A percentile compares a stretch with the other conserved stretches of the same genome.
Conservation (phyloP, 1,140 invertebrate genomes). For the Doryteuthis pealeii region DNA sequence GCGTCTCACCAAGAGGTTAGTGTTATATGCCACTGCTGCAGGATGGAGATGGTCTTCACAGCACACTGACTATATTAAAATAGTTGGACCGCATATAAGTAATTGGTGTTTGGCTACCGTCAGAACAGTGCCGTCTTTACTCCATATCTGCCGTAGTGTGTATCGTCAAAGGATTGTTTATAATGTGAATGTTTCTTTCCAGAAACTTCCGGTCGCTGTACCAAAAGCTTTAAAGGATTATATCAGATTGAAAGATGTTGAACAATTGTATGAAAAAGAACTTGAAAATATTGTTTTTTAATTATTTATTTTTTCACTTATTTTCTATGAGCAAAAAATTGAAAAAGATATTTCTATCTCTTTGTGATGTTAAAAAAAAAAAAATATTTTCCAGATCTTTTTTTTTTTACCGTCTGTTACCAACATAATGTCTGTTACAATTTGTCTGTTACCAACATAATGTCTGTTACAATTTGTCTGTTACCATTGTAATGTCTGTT, state of each 20-base stretch:
- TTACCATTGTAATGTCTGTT: too few species aligned
- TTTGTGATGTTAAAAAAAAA: too few species aligned
- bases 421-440: too few species aligned
- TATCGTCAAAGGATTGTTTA: slow-evolving; percentile 18
- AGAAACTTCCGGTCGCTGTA: slow-evolving; percentile 18
- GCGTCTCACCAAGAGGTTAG: slow-evolving; percentile 26
- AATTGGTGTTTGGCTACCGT: slow-evolving; percentile 29
- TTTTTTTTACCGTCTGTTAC: too few species aligned
- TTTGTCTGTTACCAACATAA: too few species aligned
- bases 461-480: too few species aligned
- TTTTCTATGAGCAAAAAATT: too few species aligned
- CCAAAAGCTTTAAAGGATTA: slow-evolving; percentile 31
- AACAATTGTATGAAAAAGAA: slow-evolving; percentile 23
- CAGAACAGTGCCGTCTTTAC: slow-evolving; percentile 24
- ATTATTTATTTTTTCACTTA: background rate
- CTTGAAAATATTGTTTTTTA: background rate
- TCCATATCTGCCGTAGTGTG: slow-evolving; percentile 28
- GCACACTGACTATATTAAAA: slow-evolving; percentile 26
- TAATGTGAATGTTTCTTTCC: slow-evolving; percentile 19
- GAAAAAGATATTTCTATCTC: too few species aligned
- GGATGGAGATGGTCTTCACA: slow-evolving; percentile 35
- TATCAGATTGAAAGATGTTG: slow-evolving; percentile 31
- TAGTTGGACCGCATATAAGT: slow-evolving; percentile 26
- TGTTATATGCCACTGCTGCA: slow-evolving; percentile 31
- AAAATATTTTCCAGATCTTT: too few species aligned